Conservation (phyloP, 2,888 invertebrate genomes). For the Apamea monoglypha region DNA sequence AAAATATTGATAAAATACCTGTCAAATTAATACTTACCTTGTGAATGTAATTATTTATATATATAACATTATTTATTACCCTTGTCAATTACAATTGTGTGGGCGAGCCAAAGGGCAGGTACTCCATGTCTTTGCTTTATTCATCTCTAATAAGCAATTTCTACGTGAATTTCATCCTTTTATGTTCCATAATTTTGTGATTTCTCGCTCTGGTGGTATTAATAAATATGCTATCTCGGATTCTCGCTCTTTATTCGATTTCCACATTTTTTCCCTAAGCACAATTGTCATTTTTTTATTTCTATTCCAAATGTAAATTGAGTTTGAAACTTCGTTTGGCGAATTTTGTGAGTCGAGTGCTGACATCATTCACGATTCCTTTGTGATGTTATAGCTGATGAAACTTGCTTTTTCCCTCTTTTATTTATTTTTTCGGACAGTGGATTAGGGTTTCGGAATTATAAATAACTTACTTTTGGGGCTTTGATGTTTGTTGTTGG, state of each 20-base stretch:
- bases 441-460: constrained; percentile 33
- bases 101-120: background rate
- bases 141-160: constrained; percentile 42
- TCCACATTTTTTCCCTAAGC: constrained; percentile 66
- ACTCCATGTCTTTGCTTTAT: constrained; percentile 11
- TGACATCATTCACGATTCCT: constrained; percentile 73
- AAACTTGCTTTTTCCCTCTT: constrained; percentile 41
- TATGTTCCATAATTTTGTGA: constrained; percentile 44
- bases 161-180: constrained; percentile 42
- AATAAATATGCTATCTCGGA: constrained; percentile 68
- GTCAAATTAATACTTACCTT: background rate
- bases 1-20: background rate
- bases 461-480: constrained; percentile 18
- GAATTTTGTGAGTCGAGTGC: constrained; percentile 71
- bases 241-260: constrained; percentile 67
- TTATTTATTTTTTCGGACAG: constrained; percentile 44
- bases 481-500: constrained; percentile 23
- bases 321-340: constrained; percentile 81
- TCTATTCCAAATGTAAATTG: constrained; percentile 82
- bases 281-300: constrained; percentile 79
- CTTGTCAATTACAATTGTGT: constrained; percentile 18
- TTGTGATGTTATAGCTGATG: constrained; percentile 62
- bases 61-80: background rate
- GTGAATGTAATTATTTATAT: background rate
- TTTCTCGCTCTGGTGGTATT: constrained; percentile 55